These are phyloP conservation scores for Petrocephalus sullivani DNA, from an alignment of 2,797 vertebrate species.

Conservation along the genomic window DNA sequence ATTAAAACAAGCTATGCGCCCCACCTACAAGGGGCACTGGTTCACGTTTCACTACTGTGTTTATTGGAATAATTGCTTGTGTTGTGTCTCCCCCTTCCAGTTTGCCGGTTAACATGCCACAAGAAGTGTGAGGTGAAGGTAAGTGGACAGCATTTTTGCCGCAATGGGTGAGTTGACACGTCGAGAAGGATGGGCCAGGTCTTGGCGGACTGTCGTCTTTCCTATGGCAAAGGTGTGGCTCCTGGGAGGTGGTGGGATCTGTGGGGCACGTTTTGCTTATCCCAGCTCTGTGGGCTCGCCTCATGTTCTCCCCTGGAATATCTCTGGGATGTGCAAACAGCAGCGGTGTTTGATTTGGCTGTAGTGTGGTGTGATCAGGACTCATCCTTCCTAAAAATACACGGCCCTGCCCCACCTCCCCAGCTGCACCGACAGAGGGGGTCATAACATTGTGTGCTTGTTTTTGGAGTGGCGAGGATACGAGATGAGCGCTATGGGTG, in stretches of 20 bases:
- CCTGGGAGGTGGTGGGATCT: background rate
- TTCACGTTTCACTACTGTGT: background rate
- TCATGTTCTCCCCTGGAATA: background rate
- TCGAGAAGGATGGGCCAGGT: background rate
- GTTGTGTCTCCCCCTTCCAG: slow-evolving; percentile 36
- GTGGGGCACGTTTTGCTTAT: background rate
- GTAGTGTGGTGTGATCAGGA: background rate
- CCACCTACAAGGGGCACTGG: background rate
- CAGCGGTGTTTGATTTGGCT: slow-evolving; percentile 12
- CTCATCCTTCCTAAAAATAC: slow-evolving; percentile 11
- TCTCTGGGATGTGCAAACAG: background rate
- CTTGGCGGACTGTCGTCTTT: background rate
- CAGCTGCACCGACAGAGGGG: background rate
- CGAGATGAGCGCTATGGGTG: background rate
- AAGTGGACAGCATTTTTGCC: slow-evolving; percentile 33
- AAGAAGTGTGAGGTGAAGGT: slow-evolving; percentile 66
- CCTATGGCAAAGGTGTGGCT: background rate
- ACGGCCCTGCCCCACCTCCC: background rate
- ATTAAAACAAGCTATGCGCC: background rate
- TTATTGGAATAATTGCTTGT: background rate
- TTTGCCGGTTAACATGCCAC: slow-evolving; percentile 63
- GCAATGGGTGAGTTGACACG: background rate
- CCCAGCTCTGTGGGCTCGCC: background rate
- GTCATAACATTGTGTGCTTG: background rate
- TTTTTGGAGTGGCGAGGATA: background rate